Conservation (phyloP, 2,888 invertebrate genomes). For the Brachylomia viminalis region DNA sequence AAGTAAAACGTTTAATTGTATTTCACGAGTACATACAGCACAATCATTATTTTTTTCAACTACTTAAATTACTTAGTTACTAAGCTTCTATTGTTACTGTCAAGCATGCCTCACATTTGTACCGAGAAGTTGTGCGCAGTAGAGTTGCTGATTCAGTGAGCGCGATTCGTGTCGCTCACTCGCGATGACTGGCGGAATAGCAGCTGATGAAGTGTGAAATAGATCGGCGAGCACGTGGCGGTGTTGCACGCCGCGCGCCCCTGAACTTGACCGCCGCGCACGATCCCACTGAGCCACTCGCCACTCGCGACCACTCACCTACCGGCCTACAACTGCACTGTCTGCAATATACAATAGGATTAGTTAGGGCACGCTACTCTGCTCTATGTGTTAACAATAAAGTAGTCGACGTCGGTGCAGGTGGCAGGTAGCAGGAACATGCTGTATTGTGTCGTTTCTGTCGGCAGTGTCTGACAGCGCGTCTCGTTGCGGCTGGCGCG, state of each 20-base stretch:
- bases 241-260: constrained; percentile 9
- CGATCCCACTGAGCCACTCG: not conserved
- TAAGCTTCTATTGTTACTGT: constrained; percentile 21
- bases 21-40: not conserved
- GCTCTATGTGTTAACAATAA: not conserved
- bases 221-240: constrained; percentile 27
- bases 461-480: constrained; percentile 87
- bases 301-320: not conserved
- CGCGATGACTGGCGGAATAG: constrained; percentile 52
- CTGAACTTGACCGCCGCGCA: constrained; percentile 10
- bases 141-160: not conserved
- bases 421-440: not conserved
- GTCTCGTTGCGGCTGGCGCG: constrained; percentile 81
- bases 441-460: constrained; percentile 22
- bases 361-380: not conserved
- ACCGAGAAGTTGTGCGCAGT: constrained; percentile 24
- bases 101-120: not conserved
- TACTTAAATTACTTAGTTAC: no score
- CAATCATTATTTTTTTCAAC: constrained; percentile 4
- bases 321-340: not conserved
- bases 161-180: constrained; percentile 28
- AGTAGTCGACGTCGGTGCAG: not conserved
- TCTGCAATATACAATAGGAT: not conserved
- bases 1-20: not conserved
- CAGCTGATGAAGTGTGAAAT: constrained; percentile 50